Percentiles rank a stretch among this genome's conserved stretches.
Evolutionary conservation across 2,797 vertebrate species (phyloP).

Genomic region (Sebastes miniatus): DNA sequence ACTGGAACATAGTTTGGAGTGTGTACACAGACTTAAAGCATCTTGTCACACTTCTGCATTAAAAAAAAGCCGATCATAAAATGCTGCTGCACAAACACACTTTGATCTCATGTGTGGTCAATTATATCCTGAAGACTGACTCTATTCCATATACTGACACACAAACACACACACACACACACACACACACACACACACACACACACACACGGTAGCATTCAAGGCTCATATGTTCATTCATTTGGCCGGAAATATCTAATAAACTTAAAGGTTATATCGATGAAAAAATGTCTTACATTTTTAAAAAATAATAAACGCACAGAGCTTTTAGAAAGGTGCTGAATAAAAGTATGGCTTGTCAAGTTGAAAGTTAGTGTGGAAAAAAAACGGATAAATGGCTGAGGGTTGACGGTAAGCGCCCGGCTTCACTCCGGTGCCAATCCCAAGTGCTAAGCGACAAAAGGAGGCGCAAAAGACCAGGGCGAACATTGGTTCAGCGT

Average conservation of each 20-base stretch:
- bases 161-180: not conserved
- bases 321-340: not conserved
- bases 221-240: not conserved
- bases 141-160: constrained; percentile 23
- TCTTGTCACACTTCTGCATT: constrained; percentile 45
- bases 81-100: constrained; percentile 34
- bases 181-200: constrained; percentile 4
- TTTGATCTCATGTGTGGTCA: constrained; percentile 53
- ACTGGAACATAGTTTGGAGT: constrained; percentile 55
- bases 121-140: constrained; percentile 16
- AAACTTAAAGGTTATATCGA: not conserved
- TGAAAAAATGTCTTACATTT: not conserved
- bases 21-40: constrained; percentile 47
- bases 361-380: not conserved
- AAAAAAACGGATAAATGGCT: not conserved
- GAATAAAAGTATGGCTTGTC: not conserved
- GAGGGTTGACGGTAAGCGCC: not conserved
- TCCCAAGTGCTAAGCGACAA: not conserved
- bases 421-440: not conserved
- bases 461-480: not conserved
- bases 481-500: not conserved
- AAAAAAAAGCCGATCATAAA: constrained; percentile 49
- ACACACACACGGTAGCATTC: too few species aligned
- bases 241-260: constrained; percentile 4
- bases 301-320: accelerated